phyloP scores from a whole-genome alignment of 2,113 vertebrate species.

The Parus major region DNA sequence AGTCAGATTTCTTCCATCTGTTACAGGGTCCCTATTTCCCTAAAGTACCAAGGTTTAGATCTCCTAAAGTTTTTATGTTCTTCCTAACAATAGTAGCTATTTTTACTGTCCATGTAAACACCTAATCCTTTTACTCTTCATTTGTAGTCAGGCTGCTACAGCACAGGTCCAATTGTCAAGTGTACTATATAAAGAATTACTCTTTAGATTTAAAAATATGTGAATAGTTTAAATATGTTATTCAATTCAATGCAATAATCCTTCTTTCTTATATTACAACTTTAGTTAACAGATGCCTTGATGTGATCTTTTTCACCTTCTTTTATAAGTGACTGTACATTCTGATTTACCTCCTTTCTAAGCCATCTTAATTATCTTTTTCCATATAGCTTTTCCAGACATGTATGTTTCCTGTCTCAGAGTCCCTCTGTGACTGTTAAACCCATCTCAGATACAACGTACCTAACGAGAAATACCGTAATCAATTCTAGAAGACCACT shows the following conservation, averaged over 20 bases:
- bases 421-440: slow-evolving; percentile 8
- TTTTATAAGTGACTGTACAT: background rate
- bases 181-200: background rate
- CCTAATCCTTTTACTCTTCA: background rate
- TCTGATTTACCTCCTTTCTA: slow-evolving; percentile 41
- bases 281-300: background rate
- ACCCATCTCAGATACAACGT: background rate
- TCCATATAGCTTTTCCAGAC: slow-evolving; percentile 28
- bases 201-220: background rate
- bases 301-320: background rate
- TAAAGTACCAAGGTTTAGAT: slow-evolving; percentile 4
- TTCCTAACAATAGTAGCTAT: slow-evolving; percentile 5
- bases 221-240: background rate
- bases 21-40: slow-evolving; percentile 1
- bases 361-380: slow-evolving; percentile 38
- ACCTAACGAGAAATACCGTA: background rate
- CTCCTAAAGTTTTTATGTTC: background rate
- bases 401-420: slow-evolving; percentile 11
- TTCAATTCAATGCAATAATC: background rate
- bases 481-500: background rate
- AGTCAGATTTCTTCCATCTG: slow-evolving; percentile 15
- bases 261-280: background rate
- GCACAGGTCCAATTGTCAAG: background rate
- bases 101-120: slow-evolving; percentile 17
- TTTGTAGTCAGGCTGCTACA: background rate